These are phyloP conservation scores for Xanthia icteritia DNA, from an alignment of 2,888 invertebrate species.

Conservation along the genomic window DNA sequence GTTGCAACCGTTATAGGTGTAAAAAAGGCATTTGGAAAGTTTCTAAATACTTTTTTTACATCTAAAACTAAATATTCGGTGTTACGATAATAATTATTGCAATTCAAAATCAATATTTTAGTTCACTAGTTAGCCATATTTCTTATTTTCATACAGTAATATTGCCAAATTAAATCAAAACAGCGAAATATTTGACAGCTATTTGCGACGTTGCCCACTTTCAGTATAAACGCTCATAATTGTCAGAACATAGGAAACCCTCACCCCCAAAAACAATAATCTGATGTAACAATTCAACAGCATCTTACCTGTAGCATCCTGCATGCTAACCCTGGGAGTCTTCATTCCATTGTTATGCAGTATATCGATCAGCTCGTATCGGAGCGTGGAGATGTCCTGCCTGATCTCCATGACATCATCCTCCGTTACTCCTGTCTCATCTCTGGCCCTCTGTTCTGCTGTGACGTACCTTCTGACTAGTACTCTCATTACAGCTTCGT, in stretches of 20 bases:
- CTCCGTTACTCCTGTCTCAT: conserved; percentile 97
- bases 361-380: conserved; percentile 98
- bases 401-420: conserved; percentile 99
- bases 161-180: no score
- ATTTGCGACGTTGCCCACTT: no score
- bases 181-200: no score
- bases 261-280: neutral
- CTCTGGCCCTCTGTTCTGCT: conserved; percentile 96
- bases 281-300: neutral
- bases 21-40: no score
- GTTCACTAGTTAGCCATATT: no score
- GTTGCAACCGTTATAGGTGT: no score
- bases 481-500: conserved; percentile 96
- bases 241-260: neutral
- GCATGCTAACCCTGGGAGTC: conserved; percentile 93
- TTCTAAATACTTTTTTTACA: no score
- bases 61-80: no score
- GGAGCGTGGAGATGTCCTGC: conserved; percentile 98
- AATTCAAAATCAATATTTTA: no score
- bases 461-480: conserved; percentile 97
- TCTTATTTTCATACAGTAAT: no score
- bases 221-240: no score
- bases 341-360: conserved; percentile 96
- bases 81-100: no score
- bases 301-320: conserved; percentile 91